phyloP scores from a whole-genome alignment of 2,113 vertebrate genomes.

The Phoxinus phoxinus region DNA sequence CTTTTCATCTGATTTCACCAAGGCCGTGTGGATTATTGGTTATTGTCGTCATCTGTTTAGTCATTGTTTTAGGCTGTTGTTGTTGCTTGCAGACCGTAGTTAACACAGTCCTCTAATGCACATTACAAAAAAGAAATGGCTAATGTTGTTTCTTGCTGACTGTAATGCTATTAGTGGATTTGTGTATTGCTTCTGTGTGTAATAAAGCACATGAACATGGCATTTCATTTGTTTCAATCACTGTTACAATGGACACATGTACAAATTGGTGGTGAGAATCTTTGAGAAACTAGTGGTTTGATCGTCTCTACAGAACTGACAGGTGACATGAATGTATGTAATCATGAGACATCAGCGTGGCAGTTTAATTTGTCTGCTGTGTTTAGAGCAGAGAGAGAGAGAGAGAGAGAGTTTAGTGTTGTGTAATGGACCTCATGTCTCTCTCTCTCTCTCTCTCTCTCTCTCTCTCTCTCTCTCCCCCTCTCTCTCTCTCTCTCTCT shows the following conservation, averaged over 20 bases:
- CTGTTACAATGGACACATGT: not conserved
- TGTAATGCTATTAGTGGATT: not conserved
- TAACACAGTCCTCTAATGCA: not conserved
- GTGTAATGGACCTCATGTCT: too few relatives aligned
- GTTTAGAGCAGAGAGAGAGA: not conserved
- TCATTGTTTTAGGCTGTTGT: not conserved
- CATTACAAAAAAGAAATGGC: not conserved
- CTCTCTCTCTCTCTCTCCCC: constrained; percentile 4
- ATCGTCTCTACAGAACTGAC: not conserved
- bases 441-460: constrained; percentile 11
- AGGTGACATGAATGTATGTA: constrained; percentile 3
- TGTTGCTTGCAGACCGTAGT: not conserved
- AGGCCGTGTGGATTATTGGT: not conserved
- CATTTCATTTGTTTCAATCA: not conserved
- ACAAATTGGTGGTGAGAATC: not conserved
- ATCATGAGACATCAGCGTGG: constrained; percentile 9
- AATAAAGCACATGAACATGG: not conserved
- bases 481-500: constrained; percentile 14
- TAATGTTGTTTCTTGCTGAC: not conserved
- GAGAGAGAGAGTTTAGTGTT: not conserved
- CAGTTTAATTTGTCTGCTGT: constrained; percentile 25
- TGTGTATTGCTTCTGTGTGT: not conserved
- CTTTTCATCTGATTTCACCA: not conserved
- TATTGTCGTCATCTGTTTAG: not conserved
- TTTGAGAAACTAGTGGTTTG: not conserved